These are phyloP conservation scores for Carpatolechia fugitivella DNA, from an alignment of 2,888 invertebrate genomes.

Conservation along the genomic window DNA sequence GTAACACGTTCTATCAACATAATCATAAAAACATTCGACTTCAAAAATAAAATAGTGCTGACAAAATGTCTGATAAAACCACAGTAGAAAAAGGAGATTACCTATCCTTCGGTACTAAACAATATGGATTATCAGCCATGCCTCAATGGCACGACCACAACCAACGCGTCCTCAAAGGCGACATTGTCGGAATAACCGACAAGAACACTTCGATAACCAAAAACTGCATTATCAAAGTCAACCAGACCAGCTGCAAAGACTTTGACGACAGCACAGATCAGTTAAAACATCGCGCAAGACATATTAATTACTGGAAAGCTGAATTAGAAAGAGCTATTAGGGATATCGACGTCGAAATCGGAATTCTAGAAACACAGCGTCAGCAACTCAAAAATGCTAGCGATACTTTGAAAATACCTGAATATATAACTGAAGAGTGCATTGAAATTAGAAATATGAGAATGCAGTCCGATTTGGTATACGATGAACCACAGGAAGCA, in stretches of 20 bases:
- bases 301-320: constrained; percentile 70
- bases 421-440: constrained; percentile 82
- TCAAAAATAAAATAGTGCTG: neutral
- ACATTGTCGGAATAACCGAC: constrained; percentile 62
- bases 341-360: constrained; percentile 66
- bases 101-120: constrained; percentile 57
- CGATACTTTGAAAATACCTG: constrained; percentile 55
- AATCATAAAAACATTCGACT: neutral
- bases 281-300: constrained; percentile 57
- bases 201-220: constrained; percentile 64
- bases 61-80: constrained; percentile 30
- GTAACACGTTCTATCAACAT: no score
- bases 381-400: constrained; percentile 72
- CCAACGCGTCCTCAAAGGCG: constrained; percentile 56
- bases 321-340: constrained; percentile 65
- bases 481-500: constrained; percentile 87
- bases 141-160: constrained; percentile 66
- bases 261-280: constrained; percentile 66
- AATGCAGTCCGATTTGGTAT: constrained; percentile 85
- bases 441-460: constrained; percentile 82
- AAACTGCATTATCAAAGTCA: constrained; percentile 69
- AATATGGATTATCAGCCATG: constrained; percentile 51
- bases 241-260: constrained; percentile 62
- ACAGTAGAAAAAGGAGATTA: constrained; percentile 56
- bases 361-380: constrained; percentile 51